These are phyloP conservation scores for Manduca sexta DNA, from an alignment of 1,140 invertebrate genomes.

Conservation along the genomic window DNA sequence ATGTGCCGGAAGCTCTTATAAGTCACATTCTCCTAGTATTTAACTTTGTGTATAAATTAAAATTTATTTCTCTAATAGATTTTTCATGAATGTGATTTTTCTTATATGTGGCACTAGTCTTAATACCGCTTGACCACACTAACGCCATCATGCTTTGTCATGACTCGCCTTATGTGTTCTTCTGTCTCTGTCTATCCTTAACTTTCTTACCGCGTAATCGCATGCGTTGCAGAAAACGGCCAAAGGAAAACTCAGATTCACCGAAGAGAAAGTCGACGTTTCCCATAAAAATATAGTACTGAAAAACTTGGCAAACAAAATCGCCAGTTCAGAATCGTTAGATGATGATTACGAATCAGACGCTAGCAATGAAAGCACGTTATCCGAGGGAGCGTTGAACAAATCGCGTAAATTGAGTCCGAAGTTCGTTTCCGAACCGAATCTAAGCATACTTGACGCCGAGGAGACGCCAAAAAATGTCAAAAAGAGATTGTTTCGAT, in stretches of 20 bases:
- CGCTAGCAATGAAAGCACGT: conserved; percentile 53
- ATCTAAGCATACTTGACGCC: conserved; percentile 52
- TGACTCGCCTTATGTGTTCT: conserved; percentile 12
- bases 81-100: too few species aligned
- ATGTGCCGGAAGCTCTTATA: too few species aligned
- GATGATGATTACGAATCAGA: conserved; percentile 60
- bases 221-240: conserved; percentile 62
- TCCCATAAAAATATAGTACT: conserved; percentile 59
- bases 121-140: conserved; percentile 1
- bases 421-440: conserved; percentile 69
- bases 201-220: conserved; percentile 51
- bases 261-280: conserved; percentile 53
- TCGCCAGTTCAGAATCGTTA: conserved; percentile 52
- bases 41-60: too few species aligned
- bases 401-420: conserved; percentile 54
- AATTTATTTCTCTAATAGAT: too few species aligned
- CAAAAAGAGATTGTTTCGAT: conserved; percentile 48
- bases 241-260: conserved; percentile 46
- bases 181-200: conserved; percentile 32
- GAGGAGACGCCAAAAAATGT: conserved; percentile 62
- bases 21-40: too few species aligned
- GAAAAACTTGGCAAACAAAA: conserved; percentile 61
- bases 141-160: conserved; percentile 7
- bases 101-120: background rate
- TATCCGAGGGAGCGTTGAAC: conserved; percentile 57